phyloP scores from a whole-genome alignment of 2,888 invertebrate species.

The Drosophila colorata region DNA sequence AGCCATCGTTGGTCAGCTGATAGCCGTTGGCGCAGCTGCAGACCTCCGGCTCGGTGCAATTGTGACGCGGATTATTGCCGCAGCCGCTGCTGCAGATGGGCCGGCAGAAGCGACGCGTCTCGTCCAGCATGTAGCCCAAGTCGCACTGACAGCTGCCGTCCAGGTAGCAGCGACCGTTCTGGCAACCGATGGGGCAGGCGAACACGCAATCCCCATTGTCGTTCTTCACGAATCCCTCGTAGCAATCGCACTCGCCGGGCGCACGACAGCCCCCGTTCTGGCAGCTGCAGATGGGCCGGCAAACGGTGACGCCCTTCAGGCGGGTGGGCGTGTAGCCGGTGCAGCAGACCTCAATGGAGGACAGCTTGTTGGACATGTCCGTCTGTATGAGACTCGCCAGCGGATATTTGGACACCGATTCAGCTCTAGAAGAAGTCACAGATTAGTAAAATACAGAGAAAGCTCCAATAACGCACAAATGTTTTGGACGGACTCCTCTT shows the following conservation, averaged over 20 bases:
- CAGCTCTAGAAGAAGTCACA: conserved; percentile 52
- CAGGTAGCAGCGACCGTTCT: conserved; percentile 87
- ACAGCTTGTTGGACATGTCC: conserved; percentile 86
- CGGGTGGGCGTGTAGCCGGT: conserved; percentile 87
- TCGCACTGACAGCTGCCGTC: conserved; percentile 89
- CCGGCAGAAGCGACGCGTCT: conserved; percentile 87
- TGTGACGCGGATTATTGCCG: conserved; percentile 69
- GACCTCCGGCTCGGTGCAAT: conserved; percentile 84
- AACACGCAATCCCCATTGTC: conserved; percentile 83
- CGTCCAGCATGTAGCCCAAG: conserved; percentile 87
- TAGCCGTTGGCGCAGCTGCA: conserved; percentile 85
- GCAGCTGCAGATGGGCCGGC: conserved; percentile 79
- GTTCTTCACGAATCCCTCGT: conserved; percentile 81
- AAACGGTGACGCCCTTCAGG: conserved; percentile 62
- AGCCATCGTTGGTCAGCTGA: conserved; percentile 77
- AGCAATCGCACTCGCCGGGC: conserved; percentile 82
- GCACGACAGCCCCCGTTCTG: conserved; percentile 79
- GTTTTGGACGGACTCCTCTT: no score
- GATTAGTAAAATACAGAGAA: not conserved
- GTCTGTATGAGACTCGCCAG: conserved; percentile 64
- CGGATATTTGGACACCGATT: conserved; percentile 74
- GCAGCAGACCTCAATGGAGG: conserved; percentile 89
- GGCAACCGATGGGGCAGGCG: conserved; percentile 86
- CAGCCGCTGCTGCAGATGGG: conserved; percentile 87
- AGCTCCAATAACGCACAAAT: not conserved